Conservation (phyloP, 2,797 vertebrate genomes). For the Lemur catta region DNA sequence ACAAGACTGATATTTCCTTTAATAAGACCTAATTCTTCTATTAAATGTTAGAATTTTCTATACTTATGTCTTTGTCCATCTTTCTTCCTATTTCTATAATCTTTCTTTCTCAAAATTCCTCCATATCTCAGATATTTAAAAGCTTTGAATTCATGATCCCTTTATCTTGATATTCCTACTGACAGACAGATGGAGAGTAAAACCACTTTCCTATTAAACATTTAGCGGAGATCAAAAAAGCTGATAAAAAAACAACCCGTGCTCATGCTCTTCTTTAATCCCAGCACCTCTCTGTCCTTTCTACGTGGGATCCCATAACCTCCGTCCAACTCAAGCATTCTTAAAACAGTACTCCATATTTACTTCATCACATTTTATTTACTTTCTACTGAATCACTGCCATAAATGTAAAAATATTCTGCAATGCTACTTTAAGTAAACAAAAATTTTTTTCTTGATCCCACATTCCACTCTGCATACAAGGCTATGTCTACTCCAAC, state of each 20-base stretch:
- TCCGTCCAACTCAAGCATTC: background rate
- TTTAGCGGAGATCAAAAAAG: background rate
- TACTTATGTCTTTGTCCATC: background rate
- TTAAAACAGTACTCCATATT: background rate
- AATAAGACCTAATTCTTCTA: background rate
- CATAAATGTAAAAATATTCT: background rate
- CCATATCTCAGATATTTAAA: background rate
- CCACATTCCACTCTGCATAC: background rate
- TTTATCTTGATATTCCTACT: background rate
- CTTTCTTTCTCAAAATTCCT: background rate
- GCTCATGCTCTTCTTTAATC: background rate
- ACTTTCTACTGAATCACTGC: background rate
- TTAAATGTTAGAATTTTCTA: background rate
- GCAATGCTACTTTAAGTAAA: background rate
- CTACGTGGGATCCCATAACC: background rate
- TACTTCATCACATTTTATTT: background rate
- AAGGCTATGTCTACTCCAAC: background rate
- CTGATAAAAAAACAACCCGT: background rate
- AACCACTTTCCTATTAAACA: background rate
- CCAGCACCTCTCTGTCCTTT: background rate
- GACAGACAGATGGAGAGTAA: background rate
- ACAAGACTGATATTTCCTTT: background rate
- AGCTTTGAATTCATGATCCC: background rate
- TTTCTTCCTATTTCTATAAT: background rate
- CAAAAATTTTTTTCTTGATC: background rate